phyloP scores from a whole-genome alignment of 2,113 vertebrate species.

The Gnathochromis pfefferi region DNA sequence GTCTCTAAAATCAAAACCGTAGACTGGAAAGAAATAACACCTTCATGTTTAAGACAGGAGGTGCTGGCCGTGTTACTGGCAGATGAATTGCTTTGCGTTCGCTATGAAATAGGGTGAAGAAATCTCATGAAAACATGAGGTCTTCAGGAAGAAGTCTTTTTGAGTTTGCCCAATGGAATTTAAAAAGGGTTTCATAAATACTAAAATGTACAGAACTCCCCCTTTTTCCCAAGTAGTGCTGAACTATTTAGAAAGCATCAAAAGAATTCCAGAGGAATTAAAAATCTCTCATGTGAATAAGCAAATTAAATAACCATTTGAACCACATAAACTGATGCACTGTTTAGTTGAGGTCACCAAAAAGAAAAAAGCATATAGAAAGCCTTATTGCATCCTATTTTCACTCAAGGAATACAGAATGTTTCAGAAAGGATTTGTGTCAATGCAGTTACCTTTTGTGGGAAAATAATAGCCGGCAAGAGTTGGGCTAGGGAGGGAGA shows the following conservation, averaged over 20 bases:
- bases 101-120: not conserved
- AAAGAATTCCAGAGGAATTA: not conserved
- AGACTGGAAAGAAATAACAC: not conserved
- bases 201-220: not conserved
- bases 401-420: not conserved
- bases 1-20: not conserved
- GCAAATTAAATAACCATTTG: not conserved
- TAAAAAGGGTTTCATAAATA: not conserved
- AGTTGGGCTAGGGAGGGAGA: not conserved
- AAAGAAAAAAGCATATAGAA: not conserved
- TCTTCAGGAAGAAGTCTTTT: not conserved
- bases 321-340: not conserved
- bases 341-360: not conserved
- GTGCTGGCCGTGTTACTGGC: not conserved
- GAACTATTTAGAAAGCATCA: not conserved
- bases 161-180: not conserved
- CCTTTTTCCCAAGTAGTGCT: not conserved
- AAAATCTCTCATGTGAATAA: not conserved
- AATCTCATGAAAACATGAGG: not conserved
- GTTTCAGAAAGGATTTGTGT: not conserved
- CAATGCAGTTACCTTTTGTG: not conserved
- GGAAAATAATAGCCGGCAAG: not conserved
- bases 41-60: not conserved
- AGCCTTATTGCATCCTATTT: not conserved
- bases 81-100: not conserved